phyloP scores from a whole-genome alignment of 2,888 invertebrate species.

The Lomographa bimaculata region DNA sequence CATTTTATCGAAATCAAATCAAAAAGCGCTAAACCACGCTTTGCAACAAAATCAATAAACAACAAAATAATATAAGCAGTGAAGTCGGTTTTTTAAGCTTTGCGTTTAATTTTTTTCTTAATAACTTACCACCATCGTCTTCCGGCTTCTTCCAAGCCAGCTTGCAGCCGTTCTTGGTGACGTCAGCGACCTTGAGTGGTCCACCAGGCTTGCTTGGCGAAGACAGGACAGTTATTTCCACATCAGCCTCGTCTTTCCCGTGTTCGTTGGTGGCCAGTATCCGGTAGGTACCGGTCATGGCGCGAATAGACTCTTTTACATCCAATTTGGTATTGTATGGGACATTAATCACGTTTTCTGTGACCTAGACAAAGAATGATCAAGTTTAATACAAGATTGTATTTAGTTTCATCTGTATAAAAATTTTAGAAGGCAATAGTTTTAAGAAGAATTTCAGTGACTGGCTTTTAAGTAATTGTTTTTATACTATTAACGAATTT shows the following conservation, averaged over 20 bases:
- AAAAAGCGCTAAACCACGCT: no score
- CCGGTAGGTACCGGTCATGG: constrained; percentile 95
- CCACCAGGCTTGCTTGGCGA: constrained; percentile 95
- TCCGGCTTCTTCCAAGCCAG: constrained; percentile 97
- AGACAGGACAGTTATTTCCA: constrained; percentile 94
- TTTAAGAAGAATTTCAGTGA: no score
- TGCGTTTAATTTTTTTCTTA: no score
- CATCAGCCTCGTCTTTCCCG: constrained; percentile 96
- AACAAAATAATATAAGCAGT: no score
- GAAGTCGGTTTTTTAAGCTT: no score
- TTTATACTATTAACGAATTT: no score
- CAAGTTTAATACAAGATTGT: no score
- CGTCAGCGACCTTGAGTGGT: constrained; percentile 93
- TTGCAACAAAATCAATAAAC: no score
- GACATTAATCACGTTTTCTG: constrained; percentile 90
- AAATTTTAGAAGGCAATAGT: no score
- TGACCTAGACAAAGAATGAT: constrained; percentile 65
- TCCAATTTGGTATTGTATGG: constrained; percentile 93
- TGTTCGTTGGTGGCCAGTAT: constrained; percentile 95
- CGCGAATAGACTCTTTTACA: constrained; percentile 90
- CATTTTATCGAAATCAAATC: no score
- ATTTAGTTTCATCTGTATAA: no score
- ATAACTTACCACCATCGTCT: constrained; percentile 93
- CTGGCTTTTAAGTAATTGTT: no score
- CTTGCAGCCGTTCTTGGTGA: constrained; percentile 95